A percentile compares a stretch with the other conserved stretches of the same genome.
Evolutionary conservation across 2,888 invertebrate genomes (phyloP).

Genomic region (Polietes domitor): DNA sequence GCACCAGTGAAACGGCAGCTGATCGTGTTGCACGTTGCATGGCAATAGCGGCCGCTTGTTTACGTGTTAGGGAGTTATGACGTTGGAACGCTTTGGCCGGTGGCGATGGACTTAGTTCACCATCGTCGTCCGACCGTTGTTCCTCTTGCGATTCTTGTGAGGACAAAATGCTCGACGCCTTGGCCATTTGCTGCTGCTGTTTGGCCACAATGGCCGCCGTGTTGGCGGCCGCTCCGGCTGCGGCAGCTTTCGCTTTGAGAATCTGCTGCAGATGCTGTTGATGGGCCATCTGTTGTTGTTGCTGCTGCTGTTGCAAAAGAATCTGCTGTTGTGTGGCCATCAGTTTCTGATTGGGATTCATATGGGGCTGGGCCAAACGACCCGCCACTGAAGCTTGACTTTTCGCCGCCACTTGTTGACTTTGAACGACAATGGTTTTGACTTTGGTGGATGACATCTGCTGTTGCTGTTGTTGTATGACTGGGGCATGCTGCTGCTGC

Average conservation of each 20-base stretch:
- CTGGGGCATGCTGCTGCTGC: conserved; percentile 77
- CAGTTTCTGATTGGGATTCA: conserved; percentile 77
- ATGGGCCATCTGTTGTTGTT: conserved; percentile 74
- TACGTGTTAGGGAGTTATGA: conserved; percentile 84
- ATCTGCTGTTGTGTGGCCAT: conserved; percentile 77
- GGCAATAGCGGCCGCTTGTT: conserved; percentile 84
- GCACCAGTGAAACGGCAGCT: conserved; percentile 88
- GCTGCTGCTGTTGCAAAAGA: conserved; percentile 75
- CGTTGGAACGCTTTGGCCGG: conserved; percentile 83
- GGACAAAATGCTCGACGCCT: conserved; percentile 54
- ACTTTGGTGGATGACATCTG: conserved; percentile 72
- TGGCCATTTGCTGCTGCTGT: conserved; percentile 76
- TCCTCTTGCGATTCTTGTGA: conserved; percentile 76
- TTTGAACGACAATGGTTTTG: conserved; percentile 66
- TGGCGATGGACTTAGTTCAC: conserved; percentile 81
- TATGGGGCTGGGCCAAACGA: conserved; percentile 74
- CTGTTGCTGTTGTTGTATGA: conserved; percentile 78
- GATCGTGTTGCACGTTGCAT: conserved; percentile 83
- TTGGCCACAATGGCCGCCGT: conserved; percentile 78
- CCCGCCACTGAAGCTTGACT: conserved; percentile 70
- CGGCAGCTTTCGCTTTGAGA: conserved; percentile 76
- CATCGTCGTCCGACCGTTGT: conserved; percentile 79
- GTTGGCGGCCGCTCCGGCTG: conserved; percentile 74
- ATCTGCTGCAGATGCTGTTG: conserved; percentile 79
- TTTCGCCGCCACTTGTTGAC: conserved; percentile 65